Percentiles rank a stretch among this genome's conserved stretches.
phyloP scores from a whole-genome alignment of 30 jellyfish, hydroid and myxozoan species.

The Aurelia sp. region DNA sequence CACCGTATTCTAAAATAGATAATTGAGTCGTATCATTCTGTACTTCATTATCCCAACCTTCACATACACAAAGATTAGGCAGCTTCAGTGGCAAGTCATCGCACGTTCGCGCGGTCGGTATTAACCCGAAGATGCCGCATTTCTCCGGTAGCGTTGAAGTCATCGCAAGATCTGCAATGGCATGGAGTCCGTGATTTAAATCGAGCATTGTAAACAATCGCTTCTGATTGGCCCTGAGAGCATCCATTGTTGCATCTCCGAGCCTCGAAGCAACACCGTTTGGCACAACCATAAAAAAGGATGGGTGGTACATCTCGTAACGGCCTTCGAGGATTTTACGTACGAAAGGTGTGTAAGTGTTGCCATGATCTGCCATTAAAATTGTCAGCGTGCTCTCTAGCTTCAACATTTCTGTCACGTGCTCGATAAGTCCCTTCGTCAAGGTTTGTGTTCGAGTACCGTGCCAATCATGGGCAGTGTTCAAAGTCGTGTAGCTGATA shows the following conservation, averaged over 20 bases:
- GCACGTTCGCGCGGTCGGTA: constrained; percentile 70
- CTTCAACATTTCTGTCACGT: constrained; percentile 40
- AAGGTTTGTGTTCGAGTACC: constrained; percentile 88
- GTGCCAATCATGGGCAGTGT: constrained; percentile 82
- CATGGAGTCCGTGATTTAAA: constrained; percentile 56
- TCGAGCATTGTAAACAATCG: constrained; percentile 78
- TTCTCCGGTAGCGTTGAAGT: constrained; percentile 9
- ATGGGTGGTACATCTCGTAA: constrained; percentile 85
- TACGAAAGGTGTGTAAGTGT: constrained; percentile 73
- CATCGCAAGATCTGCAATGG: constrained; percentile 45
- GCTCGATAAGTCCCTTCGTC: constrained; percentile 46
- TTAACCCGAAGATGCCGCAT: constrained; percentile 58
- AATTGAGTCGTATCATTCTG: constrained; percentile 59
- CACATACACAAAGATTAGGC: constrained; percentile 87
- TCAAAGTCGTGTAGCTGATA: constrained; percentile 69
- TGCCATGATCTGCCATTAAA: constrained; percentile 91
- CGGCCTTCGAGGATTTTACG: constrained; percentile 73
- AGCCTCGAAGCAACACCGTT: constrained; percentile 39
- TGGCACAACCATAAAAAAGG: constrained; percentile 87
- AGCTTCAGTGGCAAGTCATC: constrained; percentile 57
- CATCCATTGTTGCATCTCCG: constrained; percentile 68
- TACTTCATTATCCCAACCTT: constrained; percentile 76
- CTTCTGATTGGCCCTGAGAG: constrained; percentile 73
- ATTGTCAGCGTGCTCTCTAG: constrained; percentile 77
- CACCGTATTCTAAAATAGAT: constrained; percentile 73